Evolutionary conservation across 2,888 invertebrate species (phyloP), one percentile per base, ranked within the genome.

Genomic region (Xanthia icteritia): DNA sequence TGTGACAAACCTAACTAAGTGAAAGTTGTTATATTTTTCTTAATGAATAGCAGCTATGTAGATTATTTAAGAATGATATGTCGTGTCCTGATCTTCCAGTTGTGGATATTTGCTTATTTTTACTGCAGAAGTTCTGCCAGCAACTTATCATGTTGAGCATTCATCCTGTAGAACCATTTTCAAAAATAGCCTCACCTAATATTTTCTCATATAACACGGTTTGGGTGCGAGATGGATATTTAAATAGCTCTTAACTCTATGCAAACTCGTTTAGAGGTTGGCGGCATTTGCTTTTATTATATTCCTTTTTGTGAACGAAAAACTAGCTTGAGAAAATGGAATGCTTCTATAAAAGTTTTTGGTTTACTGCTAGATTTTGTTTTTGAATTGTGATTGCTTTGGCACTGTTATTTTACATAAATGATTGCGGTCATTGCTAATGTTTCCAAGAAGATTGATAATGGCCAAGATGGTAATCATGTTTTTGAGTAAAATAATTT

Each of bases 181-280:
- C 0, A 60, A 63, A 63, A 81, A 75, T 75, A 66, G 45, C 72
- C 5, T 36, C 4, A 4, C 36, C 42, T 31, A 68, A 85, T 23
- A 77, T 77, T 74, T 69, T 69, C 23, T 54, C 5, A 27, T 65
- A n/a, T 85, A 83, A 84, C 67, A 66, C 27, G 48, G 45, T 75
- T 78, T 61, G 39, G 83, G n/a, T 4, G 31, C 61, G 84, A 83
- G 65, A 85, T 86, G 77, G 80, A 77, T 80, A 83, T 83, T 86
- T 83, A 86, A 86, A 86, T 83, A 65, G 84, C 74, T 73, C 72
- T 74, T 68, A 73, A 84, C 70, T 75, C 78, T 42, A 54, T 54
- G 61, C 36, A 86, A 85, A 86, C 70, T 85, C 77, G 58, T 61
- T 86, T 78, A 86, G 58, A 58, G 70, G 48, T 56, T 36, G 64